phyloP scores from a whole-genome alignment of 2,888 invertebrate genomes.

The Nezara viridula region DNA sequence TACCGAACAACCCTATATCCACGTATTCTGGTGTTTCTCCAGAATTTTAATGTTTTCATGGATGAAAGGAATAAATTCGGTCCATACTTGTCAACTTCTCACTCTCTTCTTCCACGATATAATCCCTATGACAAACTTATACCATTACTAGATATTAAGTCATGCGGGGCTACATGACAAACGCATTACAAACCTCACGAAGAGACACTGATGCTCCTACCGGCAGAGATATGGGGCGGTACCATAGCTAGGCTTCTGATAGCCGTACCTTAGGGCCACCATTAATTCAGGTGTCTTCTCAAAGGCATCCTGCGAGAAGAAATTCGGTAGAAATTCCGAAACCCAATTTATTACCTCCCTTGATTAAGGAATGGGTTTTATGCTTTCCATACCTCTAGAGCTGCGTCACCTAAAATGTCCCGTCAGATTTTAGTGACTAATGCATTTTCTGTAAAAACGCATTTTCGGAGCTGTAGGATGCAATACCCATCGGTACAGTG shows the following conservation, averaged over 20 bases:
- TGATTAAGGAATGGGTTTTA: background rate
- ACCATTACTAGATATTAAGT: constrained; percentile 15
- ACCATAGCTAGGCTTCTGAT: constrained; percentile 3
- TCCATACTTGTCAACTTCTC: background rate
- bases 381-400: background rate
- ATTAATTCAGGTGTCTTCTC: background rate
- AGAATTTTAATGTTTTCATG: no score
- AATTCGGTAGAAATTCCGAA: background rate
- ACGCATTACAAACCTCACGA: background rate
- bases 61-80: background rate
- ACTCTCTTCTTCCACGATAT: background rate
- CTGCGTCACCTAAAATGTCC: background rate
- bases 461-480: no score
- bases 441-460: no score
- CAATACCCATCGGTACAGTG: no score
- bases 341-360: background rate
- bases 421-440: background rate
- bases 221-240: background rate
- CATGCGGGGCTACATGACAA: constrained; percentile 2
- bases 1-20: no score
- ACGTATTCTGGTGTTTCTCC: no score
- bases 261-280: background rate
- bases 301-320: background rate
- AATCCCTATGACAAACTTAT: background rate
- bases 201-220: background rate